phyloP scores from a whole-genome alignment of 2,797 vertebrate genomes.

The Meriones psammophilus region DNA sequence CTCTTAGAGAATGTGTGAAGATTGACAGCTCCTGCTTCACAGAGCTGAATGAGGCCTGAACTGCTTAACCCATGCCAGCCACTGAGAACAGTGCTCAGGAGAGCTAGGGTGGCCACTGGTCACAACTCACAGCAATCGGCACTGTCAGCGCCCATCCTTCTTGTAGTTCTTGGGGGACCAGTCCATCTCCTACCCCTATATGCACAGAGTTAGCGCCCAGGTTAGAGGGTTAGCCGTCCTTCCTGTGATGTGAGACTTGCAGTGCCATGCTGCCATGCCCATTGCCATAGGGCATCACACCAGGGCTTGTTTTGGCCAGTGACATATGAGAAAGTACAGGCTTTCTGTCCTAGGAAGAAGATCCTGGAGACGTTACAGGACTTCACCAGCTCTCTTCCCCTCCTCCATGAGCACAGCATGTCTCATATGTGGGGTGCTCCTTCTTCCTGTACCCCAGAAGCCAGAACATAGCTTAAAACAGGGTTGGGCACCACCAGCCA shows the following conservation, averaged over 20 bases:
- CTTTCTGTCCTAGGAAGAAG: neutral
- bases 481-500: neutral
- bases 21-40: neutral
- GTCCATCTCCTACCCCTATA: neutral
- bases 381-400: neutral
- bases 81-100: neutral
- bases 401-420: neutral
- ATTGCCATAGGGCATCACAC: neutral
- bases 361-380: neutral
- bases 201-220: neutral
- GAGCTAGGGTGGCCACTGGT: neutral
- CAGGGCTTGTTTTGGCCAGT: neutral
- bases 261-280: neutral
- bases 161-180: neutral
- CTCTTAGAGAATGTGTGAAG: neutral
- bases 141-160: neutral
- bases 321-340: neutral
- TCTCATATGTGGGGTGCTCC: neutral
- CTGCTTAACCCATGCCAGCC: conserved; percentile 33
- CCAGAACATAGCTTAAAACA: neutral
- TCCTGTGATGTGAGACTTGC: neutral
- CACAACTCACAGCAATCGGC: neutral
- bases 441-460: neutral
- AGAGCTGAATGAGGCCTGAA: conserved; percentile 28
- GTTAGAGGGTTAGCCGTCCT: neutral